Base-by-base conservation (phyloP, 2,113 vertebrate species). In the Myanophis thanlyinensis region DNA sequence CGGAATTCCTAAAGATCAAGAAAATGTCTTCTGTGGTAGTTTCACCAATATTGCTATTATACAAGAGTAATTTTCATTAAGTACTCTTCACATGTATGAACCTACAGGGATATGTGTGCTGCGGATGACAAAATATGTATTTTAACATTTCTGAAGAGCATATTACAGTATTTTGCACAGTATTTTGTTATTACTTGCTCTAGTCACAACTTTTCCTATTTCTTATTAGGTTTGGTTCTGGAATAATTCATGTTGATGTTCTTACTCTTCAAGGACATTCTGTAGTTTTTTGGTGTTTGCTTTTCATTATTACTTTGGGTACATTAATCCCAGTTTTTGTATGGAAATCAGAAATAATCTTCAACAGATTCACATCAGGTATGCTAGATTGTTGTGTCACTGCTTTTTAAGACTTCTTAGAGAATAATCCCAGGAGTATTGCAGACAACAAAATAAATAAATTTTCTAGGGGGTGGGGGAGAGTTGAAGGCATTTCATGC, bases 321-420 rank as follows among this genome's bases (percentile, higher is more conserved):
- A 93, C 22, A 2, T 93, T 48, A 88, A 48, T 23, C 90, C 89
- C 87, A 62, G 7, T 51, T 18, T 85, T 92, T 89, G 90, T 93
- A 91, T 92, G 23, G 87, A 25, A 67, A 0, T 40, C 90, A 86
- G 90, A 88, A 52, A 85, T 93, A 94, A 95, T 93, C 40, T 92
- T 59, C 94, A 93, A 93, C 56, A 93, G 2, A 94, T 94, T 96
- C 94, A 89, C 91, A 56, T 93, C 25, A 52, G 40, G 35, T 92
- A 49, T 4, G 73, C 84, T 92, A 90, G 20, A 80, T 89, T 91
- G 46, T n/a, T 96, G 93, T 48, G 94, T 90, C 48, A 93, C 35
- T 18, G 52, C 94, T 93, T 48, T 89, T 91, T 92, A 12, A 85
- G 18, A 90, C 48, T 85, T 56, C 27, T 30, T 54, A 90, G 53